Evolutionary conservation across 2,888 invertebrate genomes (phyloP).

Genomic region (Amphipoea oculea): DNA sequence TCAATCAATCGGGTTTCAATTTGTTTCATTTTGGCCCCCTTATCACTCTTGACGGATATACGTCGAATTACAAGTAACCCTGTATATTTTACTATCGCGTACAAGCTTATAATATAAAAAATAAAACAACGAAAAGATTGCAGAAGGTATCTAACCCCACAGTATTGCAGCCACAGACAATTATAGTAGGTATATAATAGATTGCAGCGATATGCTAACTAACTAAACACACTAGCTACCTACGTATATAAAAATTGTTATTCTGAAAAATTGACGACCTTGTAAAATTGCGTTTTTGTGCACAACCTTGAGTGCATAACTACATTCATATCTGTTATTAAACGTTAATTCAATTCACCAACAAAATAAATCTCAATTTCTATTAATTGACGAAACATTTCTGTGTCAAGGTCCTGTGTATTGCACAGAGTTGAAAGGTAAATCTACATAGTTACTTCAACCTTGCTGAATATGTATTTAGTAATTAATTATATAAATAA

Average conservation of each 20-base stretch:
- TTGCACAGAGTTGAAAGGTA: conserved; percentile 86
- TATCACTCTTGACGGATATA: no score
- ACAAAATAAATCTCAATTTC: conserved; percentile 78
- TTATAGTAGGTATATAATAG: not conserved
- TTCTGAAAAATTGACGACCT: conserved; percentile 56
- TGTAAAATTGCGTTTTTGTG: conserved; percentile 60
- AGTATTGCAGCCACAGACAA: conserved; percentile 17
- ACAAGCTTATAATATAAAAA: not conserved
- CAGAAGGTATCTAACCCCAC: not conserved
- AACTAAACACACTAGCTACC: conserved; percentile 19
- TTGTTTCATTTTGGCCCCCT: no score
- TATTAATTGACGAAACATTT: conserved; percentile 84
- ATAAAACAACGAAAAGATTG: conserved; percentile 9
- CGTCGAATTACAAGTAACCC: no score
- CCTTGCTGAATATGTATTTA: conserved; percentile 82
- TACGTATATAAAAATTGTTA: conserved; percentile 13
- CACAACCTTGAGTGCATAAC: conserved; percentile 62
- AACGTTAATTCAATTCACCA: conserved; percentile 70
- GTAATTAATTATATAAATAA: conserved; percentile 76
- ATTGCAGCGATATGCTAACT: conserved; percentile 13
- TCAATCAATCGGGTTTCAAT: no score
- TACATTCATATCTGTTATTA: conserved; percentile 65
- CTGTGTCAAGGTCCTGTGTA: conserved; percentile 82
- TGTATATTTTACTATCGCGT: no score
- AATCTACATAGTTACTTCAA: conserved; percentile 82